Evolutionary conservation across 2,888 invertebrate species (phyloP).

Genomic region (Aquatica leii): DNA sequence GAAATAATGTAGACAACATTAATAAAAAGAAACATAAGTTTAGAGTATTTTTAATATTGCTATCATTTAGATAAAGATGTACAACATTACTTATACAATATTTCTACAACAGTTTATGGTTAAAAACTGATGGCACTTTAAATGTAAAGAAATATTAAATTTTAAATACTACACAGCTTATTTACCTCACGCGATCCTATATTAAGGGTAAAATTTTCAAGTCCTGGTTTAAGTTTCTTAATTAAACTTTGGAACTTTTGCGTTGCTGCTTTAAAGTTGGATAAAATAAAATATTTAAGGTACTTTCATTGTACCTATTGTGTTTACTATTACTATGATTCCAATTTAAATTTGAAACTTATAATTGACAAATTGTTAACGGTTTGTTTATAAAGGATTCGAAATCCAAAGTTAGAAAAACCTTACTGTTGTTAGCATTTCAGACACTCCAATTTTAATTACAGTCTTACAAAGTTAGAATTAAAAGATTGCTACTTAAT

Average conservation of each 20-base stretch:
- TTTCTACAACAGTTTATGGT: neutral
- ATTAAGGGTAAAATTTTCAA: conserved; percentile 4
- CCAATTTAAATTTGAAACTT: no score
- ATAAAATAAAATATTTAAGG: neutral
- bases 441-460: conserved; percentile 33
- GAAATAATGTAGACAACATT: conserved; percentile 19
- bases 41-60: neutral
- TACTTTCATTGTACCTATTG: neutral
- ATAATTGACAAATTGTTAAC: neutral
- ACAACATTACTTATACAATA: conserved; percentile 3
- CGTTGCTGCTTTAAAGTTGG: conserved; percentile 2
- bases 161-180: conserved; percentile 8
- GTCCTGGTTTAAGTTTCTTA: conserved; percentile 13
- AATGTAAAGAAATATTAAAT: conserved; percentile 6
- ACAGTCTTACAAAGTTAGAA: conserved; percentile 31
- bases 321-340: no score
- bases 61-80: neutral
- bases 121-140: neutral
- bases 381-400: conserved; percentile 26
- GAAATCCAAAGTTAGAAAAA: conserved; percentile 30
- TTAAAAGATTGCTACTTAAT: conserved; percentile 34
- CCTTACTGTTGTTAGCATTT: conserved; percentile 28
- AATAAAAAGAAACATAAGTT: conserved; percentile 2
- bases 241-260: conserved; percentile 12
- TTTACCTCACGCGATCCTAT: conserved; percentile 12